Conservation (phyloP, 2,797 vertebrate genomes). For the Aplochiton taeniatus region DNA sequence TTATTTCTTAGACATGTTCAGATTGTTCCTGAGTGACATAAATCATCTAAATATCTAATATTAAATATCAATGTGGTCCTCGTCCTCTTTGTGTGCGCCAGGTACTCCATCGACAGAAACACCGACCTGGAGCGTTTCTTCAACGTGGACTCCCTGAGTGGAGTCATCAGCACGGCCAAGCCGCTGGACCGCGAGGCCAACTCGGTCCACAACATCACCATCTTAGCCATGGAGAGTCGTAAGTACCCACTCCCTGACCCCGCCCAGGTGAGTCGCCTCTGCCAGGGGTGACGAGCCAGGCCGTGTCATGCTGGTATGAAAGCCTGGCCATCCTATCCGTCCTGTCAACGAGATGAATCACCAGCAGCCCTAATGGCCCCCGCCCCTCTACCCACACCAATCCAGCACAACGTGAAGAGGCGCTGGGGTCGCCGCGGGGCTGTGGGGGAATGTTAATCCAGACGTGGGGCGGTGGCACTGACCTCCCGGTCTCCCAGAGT, state of each 20-base stretch:
- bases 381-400: not conserved
- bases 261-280: no score
- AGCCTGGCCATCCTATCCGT: slow-evolving; percentile 8
- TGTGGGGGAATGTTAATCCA: slow-evolving; percentile 67
- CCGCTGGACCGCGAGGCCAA: slow-evolving; percentile 91
- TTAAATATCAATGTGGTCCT: slow-evolving; percentile 28
- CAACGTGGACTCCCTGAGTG: slow-evolving; percentile 91
- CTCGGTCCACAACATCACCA: slow-evolving; percentile 92
- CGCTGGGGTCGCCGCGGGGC: slow-evolving; percentile 37
- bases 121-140: slow-evolving; percentile 96
- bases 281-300: not conserved
- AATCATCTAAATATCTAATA: no score
- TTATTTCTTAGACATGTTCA: no score
- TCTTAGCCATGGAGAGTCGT: slow-evolving; percentile 94
- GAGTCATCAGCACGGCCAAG: slow-evolving; percentile 92
- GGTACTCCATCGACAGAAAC: slow-evolving; percentile 97
- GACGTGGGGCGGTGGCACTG: slow-evolving; percentile 42
- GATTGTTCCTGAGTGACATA: no score
- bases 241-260: slow-evolving; percentile 65
- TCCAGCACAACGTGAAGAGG: slow-evolving; percentile 26
- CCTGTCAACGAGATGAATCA: slow-evolving; percentile 7
- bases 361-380: not conserved
- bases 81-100: slow-evolving; percentile 48
- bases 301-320: slow-evolving; percentile 3
- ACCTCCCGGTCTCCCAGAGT: slow-evolving; percentile 59